phyloP scores from a whole-genome alignment of 2,797 vertebrate species.

The Chromis chromis region DNA sequence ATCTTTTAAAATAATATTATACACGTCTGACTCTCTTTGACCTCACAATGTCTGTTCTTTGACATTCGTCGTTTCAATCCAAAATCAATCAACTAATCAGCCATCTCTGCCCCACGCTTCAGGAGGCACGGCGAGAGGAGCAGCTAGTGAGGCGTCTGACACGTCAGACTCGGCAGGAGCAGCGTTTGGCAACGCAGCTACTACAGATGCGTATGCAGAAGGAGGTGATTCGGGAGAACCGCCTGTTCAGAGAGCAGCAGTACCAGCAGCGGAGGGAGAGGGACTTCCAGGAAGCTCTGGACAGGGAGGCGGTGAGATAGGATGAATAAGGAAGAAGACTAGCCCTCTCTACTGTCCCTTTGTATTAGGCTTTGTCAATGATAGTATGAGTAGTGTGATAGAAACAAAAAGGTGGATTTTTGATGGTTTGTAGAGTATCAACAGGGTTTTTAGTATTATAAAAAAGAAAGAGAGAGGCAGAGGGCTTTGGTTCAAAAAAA shows the following conservation, averaged over 20 bases:
- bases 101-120: constrained; percentile 22
- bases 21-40: background rate
- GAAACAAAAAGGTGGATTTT: background rate
- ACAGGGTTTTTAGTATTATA: constrained; percentile 18
- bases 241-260: constrained; percentile 91
- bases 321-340: constrained; percentile 45
- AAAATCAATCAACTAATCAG: constrained; percentile 4
- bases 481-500: background rate
- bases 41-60: constrained; percentile 2
- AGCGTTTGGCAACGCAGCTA: constrained; percentile 89
- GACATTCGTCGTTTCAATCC: background rate
- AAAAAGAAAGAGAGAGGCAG: background rate
- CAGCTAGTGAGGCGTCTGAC: constrained; percentile 90
- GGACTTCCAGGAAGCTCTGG: constrained; percentile 91
- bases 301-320: constrained; percentile 90
- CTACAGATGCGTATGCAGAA: constrained; percentile 91
- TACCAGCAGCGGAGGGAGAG: constrained; percentile 88
- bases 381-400: constrained; percentile 21
- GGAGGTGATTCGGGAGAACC: constrained; percentile 90
- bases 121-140: constrained; percentile 89
- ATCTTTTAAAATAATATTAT: background rate
- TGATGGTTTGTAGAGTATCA: constrained; percentile 17
- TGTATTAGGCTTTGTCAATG: constrained; percentile 35
- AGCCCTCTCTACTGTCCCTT: constrained; percentile 24
- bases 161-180: constrained; percentile 91